Evolutionary conservation across 1,140 invertebrate species (phyloP).

Genomic region (Caenorhabditis brenneri): DNA sequence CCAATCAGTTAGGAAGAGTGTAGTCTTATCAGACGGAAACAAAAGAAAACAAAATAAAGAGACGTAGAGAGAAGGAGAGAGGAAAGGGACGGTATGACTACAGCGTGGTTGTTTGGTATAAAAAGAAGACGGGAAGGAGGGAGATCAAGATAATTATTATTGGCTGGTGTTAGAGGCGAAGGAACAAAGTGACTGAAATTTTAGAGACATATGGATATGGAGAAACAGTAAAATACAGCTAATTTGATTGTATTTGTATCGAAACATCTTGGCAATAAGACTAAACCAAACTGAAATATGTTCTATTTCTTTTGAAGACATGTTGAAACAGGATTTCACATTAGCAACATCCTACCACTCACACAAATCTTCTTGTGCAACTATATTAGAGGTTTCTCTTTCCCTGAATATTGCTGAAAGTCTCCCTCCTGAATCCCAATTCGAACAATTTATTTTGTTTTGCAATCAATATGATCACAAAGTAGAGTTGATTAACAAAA

Average conservation of each 20-base stretch:
- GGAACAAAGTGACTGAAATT: neutral
- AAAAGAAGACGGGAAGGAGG: neutral
- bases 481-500: neutral
- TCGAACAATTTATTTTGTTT: constrained; percentile 29
- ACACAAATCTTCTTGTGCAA: too few relatives aligned
- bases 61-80: neutral
- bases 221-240: too few relatives aligned
- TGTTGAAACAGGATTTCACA: too few relatives aligned
- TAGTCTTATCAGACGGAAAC: constrained; percentile 14
- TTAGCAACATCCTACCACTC: too few relatives aligned
- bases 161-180: neutral
- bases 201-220: neutral
- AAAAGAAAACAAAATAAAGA: neutral
- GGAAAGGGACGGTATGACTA: neutral
- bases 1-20: neutral
- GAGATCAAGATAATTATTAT: neutral
- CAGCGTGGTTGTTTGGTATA: neutral
- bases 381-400: too few relatives aligned
- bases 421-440: neutral
- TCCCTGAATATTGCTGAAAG: too few relatives aligned
- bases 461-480: constrained; percentile 38
- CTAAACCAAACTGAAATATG: too few relatives aligned
- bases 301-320: too few relatives aligned
- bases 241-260: too few relatives aligned
- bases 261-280: neutral